Conservation (phyloP, 2,113 vertebrate genomes). For the Micronycteris hirsuta region DNA sequence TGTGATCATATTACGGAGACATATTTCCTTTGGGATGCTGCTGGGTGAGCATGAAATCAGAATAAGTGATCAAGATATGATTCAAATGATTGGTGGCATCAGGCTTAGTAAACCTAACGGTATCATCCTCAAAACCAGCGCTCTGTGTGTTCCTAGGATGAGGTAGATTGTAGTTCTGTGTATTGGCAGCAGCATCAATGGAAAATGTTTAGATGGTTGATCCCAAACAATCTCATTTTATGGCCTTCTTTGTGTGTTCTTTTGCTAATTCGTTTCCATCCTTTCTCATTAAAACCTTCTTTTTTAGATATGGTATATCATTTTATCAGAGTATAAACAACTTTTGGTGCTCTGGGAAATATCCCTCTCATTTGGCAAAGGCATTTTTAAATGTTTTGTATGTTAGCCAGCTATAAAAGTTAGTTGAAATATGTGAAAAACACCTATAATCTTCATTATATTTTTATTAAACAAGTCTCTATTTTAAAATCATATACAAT, state of each 20-base stretch:
- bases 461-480: not conserved
- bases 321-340: not conserved
- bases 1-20: not conserved
- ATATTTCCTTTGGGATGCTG: not conserved
- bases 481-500: not conserved
- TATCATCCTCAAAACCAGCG: not conserved
- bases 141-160: not conserved
- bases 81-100: not conserved
- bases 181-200: not conserved
- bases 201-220: not conserved
- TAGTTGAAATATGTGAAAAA: slow-evolving; percentile 2
- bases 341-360: not conserved
- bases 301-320: not conserved
- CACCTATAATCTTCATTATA: not conserved
- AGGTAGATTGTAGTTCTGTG: not conserved
- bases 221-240: not conserved
- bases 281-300: not conserved
- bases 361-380: not conserved
- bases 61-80: not conserved
- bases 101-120: not conserved
- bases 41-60: not conserved
- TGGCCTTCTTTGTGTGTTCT: not conserved
- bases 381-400: not conserved
- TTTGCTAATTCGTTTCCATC: not conserved
- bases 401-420: not conserved